Conservation (phyloP, 2,888 invertebrate species). For the Brachyopa scutellaris region DNA sequence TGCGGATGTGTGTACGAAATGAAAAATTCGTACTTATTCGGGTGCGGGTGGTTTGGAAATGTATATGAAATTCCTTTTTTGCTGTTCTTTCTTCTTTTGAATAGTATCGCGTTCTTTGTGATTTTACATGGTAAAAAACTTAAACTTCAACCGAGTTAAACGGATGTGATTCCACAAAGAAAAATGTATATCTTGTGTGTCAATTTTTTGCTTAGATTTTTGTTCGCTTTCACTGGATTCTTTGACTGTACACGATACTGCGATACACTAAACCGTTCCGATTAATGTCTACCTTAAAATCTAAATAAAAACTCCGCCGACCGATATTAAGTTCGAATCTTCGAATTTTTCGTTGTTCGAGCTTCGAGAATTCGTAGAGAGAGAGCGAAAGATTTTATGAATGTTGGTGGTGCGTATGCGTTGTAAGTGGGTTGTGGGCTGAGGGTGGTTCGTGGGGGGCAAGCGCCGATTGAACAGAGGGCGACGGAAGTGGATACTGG, state of each 20-base stretch:
- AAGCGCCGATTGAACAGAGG: neutral
- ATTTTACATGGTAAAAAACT: conserved; percentile 57
- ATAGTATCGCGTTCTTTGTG: neutral
- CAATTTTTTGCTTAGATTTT: too few species aligned
- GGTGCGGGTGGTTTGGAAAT: conserved; percentile 23
- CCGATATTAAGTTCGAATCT: conserved; percentile 71
- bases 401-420: conserved; percentile 59
- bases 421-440: conserved; percentile 29
- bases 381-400: conserved; percentile 6
- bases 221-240: conserved; percentile 54
- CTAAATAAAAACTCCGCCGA: conserved; percentile 72
- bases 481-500: neutral
- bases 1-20: conserved; percentile 64
- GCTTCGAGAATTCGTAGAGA: conserved; percentile 15
- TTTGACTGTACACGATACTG: conserved; percentile 68
- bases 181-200: too few species aligned
- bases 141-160: conserved; percentile 12
- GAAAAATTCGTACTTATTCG: conserved; percentile 25
- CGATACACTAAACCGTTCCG: conserved; percentile 71
- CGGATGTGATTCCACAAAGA: conserved; percentile 31
- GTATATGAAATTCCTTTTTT: conserved; percentile 21
- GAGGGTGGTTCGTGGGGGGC: neutral
- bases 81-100: too few species aligned
- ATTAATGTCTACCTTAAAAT: conserved; percentile 71
- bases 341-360: conserved; percentile 54